Evolutionary conservation across 1,140 invertebrate species (phyloP), one percentile per base, ranked within the genome.

Genomic region (Hylaeus volcanicus): DNA sequence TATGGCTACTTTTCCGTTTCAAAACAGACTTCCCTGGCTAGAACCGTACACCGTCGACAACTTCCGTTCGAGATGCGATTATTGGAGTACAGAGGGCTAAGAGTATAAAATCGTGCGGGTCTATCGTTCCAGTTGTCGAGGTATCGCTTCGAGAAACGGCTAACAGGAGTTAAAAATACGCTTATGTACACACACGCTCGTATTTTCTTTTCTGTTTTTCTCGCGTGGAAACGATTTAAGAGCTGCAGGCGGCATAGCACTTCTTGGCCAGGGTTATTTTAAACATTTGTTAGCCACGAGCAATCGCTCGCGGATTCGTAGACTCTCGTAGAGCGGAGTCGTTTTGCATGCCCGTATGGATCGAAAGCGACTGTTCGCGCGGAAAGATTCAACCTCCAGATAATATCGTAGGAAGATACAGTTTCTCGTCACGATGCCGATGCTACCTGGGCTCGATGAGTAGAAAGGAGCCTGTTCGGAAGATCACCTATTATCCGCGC

Each of bases 391-490:
- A 71, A 15, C 76, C 53, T 48, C 11, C 45, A 76, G 85, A 87
- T 87, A 83, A 86, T 80, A 83, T 86, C 84, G 70, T 71, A 63
- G 76, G 73, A 83, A 86, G 85, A 87, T 86, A 86, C 73, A 72
- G 76, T 86, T 86, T 81, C 80, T 86, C 84, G 85, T 86, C 84
- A 86, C 80, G 84, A 86, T 58, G 69, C 39, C 80, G 84, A 86
- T 58, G 69, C 39, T 48, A 60, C 72, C 53, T 69, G 56, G 41
- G 39, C 51, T 63, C 55, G 61, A 2, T 6, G 73, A 81, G 74
- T 82, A 77, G 83, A 86, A 86, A 86, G 83, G 74, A 73, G 60
- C 53, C 83, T 79, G 61, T 73, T 68, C 51, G 61, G 56, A 69
- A 51, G 72, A 84, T 85, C 83, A 80, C 75, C 75, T 84, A 79